Base-by-base conservation (phyloP, 2,888 invertebrate genomes). In the Perizoma affinitatum region DNA sequence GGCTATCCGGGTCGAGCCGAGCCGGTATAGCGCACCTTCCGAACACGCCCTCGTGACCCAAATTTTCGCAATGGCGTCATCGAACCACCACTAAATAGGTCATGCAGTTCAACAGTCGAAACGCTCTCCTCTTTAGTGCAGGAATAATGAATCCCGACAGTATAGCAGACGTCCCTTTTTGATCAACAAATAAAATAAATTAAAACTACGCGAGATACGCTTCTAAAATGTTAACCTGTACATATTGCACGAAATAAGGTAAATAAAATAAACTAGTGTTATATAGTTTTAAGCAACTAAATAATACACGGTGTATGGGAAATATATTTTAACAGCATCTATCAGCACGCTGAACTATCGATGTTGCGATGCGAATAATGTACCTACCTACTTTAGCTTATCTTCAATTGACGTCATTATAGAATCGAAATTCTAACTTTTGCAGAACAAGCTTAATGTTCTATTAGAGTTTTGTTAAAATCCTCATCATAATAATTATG, bases 41-140 rank as follows among this genome's bases (percentile, higher is more conserved):
- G 49, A 61, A 53, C 61, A 54, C 60, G 61, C 53, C 65, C 58
- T 49, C 82, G 74, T 91, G 89, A 90, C 91, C 90, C 83, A 89
- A 84, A 90, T 91, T 83, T 86, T 79, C 75, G 75, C 75, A 74
- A 75, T 87, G 88, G 90, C 90, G 90, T 90, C 91, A 90, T 80
- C 71, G 80, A 82, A 76, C 79, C 83, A 76, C 79, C 79, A 80
- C 78, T 75, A 87, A 83, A 83, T 88, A 80, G 89, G 87, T 84
- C 87, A 76, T 70, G 74, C 74, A 54, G 60, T 71, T 65, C 65
- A 70, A 66, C 71, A 67, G 62, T 61, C 69, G 59, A 59, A 66
- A 61, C 54, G 72, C 71, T 75, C 71, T 67, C 74, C 69, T 73
- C 71, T 71, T 61, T 70, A 71, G 61, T 76, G 69, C 72, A 74